Base-by-base conservation (phyloP, 2,797 vertebrate species). In the Yasuhikotakia modesta region DNA sequence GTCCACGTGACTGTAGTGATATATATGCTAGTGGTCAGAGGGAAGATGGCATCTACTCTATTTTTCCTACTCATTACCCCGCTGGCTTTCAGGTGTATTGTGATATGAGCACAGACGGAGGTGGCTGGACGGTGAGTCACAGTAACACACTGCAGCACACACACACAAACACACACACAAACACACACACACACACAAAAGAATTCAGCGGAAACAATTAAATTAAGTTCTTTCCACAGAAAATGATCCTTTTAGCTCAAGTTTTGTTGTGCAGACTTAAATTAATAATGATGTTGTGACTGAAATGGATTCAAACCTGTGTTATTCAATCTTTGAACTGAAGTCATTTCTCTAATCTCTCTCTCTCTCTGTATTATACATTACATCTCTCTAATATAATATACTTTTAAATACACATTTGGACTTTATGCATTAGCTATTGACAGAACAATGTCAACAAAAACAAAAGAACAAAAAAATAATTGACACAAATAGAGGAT, bases 81-180 rank as follows among this genome's bases (percentile, higher is more conserved):
- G 85, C 95, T 0, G 97, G 97, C 83, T 99, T 99, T 91, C 97
- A 96, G 92, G 97, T 99, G 86, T 98, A 95, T 90, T 99, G 97
- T 0, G 97, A 99, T 91, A 99, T 99, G 97, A 95, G 90, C 7
- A 97, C 96, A 0, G 97, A 97, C 0, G 96, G 97, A 10, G 97
- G 97, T 0, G 97, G 97, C 85, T 99, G 97, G 97, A 98, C 97
- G 88, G 97, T 99, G 91, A 97, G 97, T 93, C 58, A 78, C 71
- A 69, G 24, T 19, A 65, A 61, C 45, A 27, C 27, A 50, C 45
- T 24, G 52, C 61, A 39, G 27, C 27, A 2, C 27, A 50, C 58
- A 65, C 27, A 27, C 27, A 27, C 27, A 27, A 2, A 27, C 65
- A 69, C 75, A 68, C 45, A 75, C 61, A 71, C 69, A 70, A n/a